A percentile compares a stretch with the other conserved stretches of the same genome.
These are phyloP conservation scores for Xestia c-nigrum DNA, from an alignment of 2,888 invertebrate species.

Conservation along the genomic window DNA sequence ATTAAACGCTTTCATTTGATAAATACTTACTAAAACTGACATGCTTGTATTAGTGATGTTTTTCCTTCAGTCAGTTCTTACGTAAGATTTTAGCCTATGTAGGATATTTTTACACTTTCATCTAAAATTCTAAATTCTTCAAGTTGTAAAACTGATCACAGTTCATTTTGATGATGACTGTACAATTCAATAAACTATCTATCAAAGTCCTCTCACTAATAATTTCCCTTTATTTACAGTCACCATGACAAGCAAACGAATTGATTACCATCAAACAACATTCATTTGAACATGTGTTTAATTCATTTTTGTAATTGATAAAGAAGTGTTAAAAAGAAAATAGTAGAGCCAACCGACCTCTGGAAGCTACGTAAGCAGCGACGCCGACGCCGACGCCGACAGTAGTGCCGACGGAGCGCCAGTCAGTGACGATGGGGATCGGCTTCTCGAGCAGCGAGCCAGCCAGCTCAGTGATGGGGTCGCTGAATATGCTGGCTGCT, in stretches of 20 bases:
- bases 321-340: not conserved
- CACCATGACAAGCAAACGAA: too few species aligned
- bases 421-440: constrained; percentile 73
- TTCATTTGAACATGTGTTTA: not conserved
- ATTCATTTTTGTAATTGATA: not conserved
- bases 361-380: constrained; percentile 75
- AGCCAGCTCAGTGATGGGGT: constrained; percentile 67
- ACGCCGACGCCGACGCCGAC: constrained; percentile 46
- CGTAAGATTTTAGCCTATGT: too few species aligned
- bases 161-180: too few species aligned
- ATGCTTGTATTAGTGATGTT: too few species aligned
- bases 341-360: constrained; percentile 74
- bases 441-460: constrained; percentile 73
- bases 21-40: too few species aligned
- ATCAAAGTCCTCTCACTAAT: not conserved
- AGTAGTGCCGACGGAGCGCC: constrained; percentile 77
- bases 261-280: not conserved
- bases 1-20: too few species aligned
- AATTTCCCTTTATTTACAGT: not conserved
- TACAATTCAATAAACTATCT: not conserved
- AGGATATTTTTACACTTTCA: not conserved
- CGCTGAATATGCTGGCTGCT: constrained; percentile 62
- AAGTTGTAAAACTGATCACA: not conserved
- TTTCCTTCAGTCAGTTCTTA: too few species aligned
- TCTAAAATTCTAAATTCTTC: not conserved